Evolutionary conservation across 2,113 vertebrate genomes (phyloP), one percentile per base, ranked within the genome.

Genomic region (Polypterus senegalus): DNA sequence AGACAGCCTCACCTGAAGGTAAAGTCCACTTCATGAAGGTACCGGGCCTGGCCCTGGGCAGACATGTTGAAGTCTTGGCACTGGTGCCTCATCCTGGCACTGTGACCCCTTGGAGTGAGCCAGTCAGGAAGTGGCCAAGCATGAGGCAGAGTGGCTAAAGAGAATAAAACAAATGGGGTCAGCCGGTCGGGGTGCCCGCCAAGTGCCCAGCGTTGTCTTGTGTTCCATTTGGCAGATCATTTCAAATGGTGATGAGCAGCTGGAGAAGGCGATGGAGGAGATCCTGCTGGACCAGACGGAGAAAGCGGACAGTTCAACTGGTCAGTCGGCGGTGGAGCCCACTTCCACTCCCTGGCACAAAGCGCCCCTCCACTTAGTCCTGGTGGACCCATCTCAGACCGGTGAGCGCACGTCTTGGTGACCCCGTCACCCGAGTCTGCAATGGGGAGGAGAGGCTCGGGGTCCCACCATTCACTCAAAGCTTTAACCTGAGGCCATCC

Each of bases 191-290:
- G 27, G 27, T 27, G 27, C 27, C 27, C 27, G 27, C 27, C 27
- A 27, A 27, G 27, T 27, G 48, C 63, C 49, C 62, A 54, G 9
- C 46, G 69, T 69, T 64, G 59, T 5, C 49, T 1, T 60, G 9
- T 3, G 53, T 64, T 5, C 5, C 69, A 6, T 7, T 57, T 27
- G 48, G 5, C 76, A 98, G 96, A 92, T 94, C 61, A 86, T 91
- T 74, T 90, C 81, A 70, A 83, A 94, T 73, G 90, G 89, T 57
- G 90, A 83, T 69, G 92, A 96, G 68, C 92, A 97, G 72, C 55
- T 97, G 73, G 90, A 94, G 74, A 92, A 90, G 72, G 93, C 92
- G 7, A 92, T 94, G 93, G 92, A 93, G 72, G 95, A 99, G 68
- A 84, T 96, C 43, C 71, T 93, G 70, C 81, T 82, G 60, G 90